phyloP scores from a whole-genome alignment of 2,888 invertebrate genomes.

The Rhagonycha fulva region DNA sequence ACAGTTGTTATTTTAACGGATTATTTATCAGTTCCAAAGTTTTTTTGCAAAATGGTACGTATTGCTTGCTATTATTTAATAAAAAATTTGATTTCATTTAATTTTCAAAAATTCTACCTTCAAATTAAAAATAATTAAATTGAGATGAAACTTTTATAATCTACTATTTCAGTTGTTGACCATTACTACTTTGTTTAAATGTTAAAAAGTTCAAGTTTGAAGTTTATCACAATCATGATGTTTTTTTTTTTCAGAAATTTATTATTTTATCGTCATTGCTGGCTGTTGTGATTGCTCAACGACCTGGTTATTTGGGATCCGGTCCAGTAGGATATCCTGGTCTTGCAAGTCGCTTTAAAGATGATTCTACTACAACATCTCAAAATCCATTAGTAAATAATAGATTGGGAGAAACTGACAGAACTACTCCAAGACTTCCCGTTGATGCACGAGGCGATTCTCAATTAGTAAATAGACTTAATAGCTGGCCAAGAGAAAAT shows the following conservation, averaged over 20 bases:
- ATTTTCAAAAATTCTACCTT: neutral
- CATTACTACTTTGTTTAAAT: neutral
- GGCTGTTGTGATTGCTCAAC: conserved; percentile 56
- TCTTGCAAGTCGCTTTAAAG: conserved; percentile 54
- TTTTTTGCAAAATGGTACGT: neutral
- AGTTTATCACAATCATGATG: conserved; percentile 13
- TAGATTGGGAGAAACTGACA: conserved; percentile 58
- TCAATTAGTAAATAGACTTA: conserved; percentile 65
- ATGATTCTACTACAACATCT: conserved; percentile 32
- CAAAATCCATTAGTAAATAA: conserved; percentile 50
- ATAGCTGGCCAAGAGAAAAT: conserved; percentile 66
- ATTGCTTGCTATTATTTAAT: neutral
- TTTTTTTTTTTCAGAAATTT: conserved; percentile 18
- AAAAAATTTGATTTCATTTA: neutral
- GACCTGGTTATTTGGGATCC: conserved; percentile 68
- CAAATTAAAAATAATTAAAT: neutral
- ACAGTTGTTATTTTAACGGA: neutral
- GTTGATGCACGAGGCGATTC: conserved; percentile 69
- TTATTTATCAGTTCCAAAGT: neutral
- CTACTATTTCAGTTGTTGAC: neutral
- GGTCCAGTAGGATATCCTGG: conserved; percentile 64
- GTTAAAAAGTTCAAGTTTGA: neutral
- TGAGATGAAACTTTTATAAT: neutral
- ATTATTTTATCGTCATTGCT: conserved; percentile 29
- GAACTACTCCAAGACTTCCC: conserved; percentile 53